Percentiles rank a stretch among this genome's conserved stretches.
Conservation (phyloP, 2,888 invertebrate genomes). For the Lycophotia porphyrea region DNA sequence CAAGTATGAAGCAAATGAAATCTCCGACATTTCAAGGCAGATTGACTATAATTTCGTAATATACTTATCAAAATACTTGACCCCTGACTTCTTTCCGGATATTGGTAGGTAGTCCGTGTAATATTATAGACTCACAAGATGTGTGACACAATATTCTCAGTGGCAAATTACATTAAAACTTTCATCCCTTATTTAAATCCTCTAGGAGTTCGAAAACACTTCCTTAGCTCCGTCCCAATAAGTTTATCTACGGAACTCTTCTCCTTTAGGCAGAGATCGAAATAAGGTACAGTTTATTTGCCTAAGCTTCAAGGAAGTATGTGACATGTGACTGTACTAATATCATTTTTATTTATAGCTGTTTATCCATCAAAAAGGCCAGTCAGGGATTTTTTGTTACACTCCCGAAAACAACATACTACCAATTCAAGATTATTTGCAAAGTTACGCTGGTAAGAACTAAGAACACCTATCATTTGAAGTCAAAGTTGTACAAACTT, state of each 20-base stretch:
- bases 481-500: neutral
- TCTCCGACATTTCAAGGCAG: neutral
- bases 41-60: conserved; percentile 2
- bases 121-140: neutral
- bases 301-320: too few relatives aligned
- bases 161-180: neutral
- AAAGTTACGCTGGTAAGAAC: neutral
- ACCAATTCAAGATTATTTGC: neutral
- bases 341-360: too few relatives aligned
- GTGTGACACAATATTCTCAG: neutral
- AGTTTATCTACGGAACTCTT: neutral
- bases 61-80: neutral
- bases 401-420: too few relatives aligned
- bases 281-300: neutral
- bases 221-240: neutral
- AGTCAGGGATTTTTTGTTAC: neutral
- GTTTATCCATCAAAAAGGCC: neutral
- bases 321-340: too few relatives aligned
- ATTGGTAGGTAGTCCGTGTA: too few relatives aligned
- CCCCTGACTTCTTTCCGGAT: neutral
- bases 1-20: neutral
- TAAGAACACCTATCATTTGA: neutral
- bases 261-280: neutral
- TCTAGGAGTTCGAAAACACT: neutral
- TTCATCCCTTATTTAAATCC: neutral